Percentiles rank a stretch among this genome's conserved stretches.
Conservation (phyloP, 2,888 invertebrate genomes). For the Gibbula magus region DNA sequence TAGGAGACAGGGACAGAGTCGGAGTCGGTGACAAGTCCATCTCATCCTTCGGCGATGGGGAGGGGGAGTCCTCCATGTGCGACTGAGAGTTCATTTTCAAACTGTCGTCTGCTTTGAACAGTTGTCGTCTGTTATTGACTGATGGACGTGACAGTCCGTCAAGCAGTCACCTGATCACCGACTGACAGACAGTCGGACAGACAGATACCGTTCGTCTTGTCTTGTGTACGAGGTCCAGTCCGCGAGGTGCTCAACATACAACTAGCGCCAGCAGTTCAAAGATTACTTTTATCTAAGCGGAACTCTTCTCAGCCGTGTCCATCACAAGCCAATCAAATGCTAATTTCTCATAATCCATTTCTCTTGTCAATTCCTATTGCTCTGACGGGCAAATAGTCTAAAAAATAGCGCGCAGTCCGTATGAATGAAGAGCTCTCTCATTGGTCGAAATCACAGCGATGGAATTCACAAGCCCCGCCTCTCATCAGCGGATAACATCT, state of each 20-base stretch:
- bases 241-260: background rate
- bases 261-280: background rate
- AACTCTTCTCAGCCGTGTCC: background rate
- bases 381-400: background rate
- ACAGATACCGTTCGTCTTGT: no score
- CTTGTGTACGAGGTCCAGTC: background rate
- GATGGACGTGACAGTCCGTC: no score
- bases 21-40: background rate
- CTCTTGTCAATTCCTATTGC: constrained; percentile 20
- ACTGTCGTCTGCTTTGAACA: background rate
- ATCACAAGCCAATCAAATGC: constrained; percentile 23
- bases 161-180: no score
- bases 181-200: no score
- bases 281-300: constrained; percentile 24
- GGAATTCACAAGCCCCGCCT: background rate
- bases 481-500: background rate
- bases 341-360: constrained; percentile 25
- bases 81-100: constrained; percentile 17
- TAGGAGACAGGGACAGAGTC: constrained; percentile 12
- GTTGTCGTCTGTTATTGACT: no score
- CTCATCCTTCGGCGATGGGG: background rate
- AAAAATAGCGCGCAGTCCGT: background rate
- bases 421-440: background rate
- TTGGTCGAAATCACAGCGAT: background rate
- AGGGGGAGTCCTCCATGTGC: background rate